phyloP scores from a whole-genome alignment of 2,888 invertebrate species.

The Acleris laterana region DNA sequence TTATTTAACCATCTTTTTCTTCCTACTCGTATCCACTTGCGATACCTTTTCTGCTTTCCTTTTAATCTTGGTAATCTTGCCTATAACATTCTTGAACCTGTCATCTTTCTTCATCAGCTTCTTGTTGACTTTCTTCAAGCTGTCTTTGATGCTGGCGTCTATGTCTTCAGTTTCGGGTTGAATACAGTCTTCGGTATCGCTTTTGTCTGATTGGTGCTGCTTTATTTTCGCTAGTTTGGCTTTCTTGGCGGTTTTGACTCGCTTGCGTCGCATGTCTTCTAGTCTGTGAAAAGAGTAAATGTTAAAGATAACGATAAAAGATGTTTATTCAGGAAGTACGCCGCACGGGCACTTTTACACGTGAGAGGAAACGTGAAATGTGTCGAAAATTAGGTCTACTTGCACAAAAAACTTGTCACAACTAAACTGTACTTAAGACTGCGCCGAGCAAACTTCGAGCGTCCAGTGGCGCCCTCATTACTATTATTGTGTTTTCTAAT shows the following conservation, averaged over 20 bases:
- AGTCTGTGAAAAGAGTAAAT: constrained; percentile 51
- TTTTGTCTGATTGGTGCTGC: constrained; percentile 62
- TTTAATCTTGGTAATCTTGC: constrained; percentile 74
- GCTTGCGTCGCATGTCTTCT: constrained; percentile 74
- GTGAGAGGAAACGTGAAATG: no score
- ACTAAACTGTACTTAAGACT: no score
- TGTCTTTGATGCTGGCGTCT: constrained; percentile 65
- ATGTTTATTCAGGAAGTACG: no score
- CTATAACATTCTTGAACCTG: constrained; percentile 76
- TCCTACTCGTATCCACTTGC: constrained; percentile 42
- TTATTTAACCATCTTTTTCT: constrained; percentile 54
- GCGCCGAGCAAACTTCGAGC: no score
- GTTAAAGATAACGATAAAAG: no score
- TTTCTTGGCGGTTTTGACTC: constrained; percentile 75
- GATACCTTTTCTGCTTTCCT: constrained; percentile 67
- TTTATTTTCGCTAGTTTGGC: constrained; percentile 71
- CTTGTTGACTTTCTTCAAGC: constrained; percentile 72
- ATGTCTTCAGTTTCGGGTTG: constrained; percentile 49
- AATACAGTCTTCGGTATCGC: constrained; percentile 42
- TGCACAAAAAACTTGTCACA: no score
- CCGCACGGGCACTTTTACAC: no score
- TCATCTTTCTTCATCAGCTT: constrained; percentile 77
- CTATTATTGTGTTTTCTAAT: no score
- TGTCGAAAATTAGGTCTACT: no score
- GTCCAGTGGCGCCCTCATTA: no score